phyloP scores from a whole-genome alignment of 1,140 invertebrate genomes.

The Ceratina australensis region DNA sequence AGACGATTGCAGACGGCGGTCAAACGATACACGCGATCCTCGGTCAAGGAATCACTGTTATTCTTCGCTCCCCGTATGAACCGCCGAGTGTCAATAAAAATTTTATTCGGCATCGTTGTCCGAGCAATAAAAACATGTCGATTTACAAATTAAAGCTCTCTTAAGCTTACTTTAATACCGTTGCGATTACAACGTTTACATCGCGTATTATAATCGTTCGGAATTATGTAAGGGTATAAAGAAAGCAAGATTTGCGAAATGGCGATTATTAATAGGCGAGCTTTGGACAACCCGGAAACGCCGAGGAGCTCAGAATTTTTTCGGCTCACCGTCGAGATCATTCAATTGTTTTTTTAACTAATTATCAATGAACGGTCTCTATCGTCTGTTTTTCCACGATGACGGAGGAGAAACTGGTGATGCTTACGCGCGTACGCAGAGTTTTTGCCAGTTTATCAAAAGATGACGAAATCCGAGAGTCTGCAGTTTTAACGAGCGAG shows the following conservation, averaged over 20 bases:
- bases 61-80: not conserved
- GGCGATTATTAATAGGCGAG: conserved; percentile 1
- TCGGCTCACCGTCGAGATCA: not conserved
- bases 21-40: conserved; percentile 1
- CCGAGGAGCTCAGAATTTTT: not conserved
- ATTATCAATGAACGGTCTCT: not conserved
- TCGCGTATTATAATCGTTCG: too few relatives aligned
- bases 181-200: not conserved
- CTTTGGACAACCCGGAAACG: conserved; percentile 26
- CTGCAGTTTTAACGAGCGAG: not conserved
- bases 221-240: too few relatives aligned
- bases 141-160: not conserved
- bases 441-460: not conserved
- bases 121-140: too few relatives aligned
- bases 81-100: not conserved
- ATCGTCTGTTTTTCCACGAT: not conserved
- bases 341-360: not conserved
- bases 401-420: not conserved
- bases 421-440: not conserved
- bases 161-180: not conserved
- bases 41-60: conserved; percentile 16
- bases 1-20: not conserved
- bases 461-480: conserved; percentile 3
- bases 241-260: not conserved
- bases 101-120: not conserved